Percentiles rank a stretch among this genome's conserved stretches.
Conservation (phyloP, 92 coral and sea anemone genomes). For the Actinostola sp. region DNA sequence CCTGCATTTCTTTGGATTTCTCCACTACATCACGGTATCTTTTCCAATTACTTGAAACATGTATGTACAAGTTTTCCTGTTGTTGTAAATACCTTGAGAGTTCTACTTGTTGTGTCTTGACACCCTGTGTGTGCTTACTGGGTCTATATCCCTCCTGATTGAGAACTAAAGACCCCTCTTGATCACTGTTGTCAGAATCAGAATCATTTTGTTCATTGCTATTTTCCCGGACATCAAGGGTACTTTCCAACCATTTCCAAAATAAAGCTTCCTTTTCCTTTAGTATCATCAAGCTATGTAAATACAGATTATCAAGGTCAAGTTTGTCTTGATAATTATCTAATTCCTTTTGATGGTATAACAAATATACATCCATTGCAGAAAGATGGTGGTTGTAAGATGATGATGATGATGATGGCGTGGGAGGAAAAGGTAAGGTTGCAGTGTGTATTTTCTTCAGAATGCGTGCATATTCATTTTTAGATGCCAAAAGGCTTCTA, state of each 20-base stretch:
- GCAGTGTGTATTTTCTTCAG: constrained; percentile 70
- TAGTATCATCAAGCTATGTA: constrained; percentile 59
- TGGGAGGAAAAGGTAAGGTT: constrained; percentile 31
- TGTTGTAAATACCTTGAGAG: constrained; percentile 58
- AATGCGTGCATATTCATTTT: constrained; percentile 53
- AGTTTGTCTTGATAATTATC: constrained; percentile 53
- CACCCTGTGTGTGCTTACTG: constrained; percentile 52
- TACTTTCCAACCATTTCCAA: constrained; percentile 97
- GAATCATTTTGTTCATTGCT: constrained; percentile 10
- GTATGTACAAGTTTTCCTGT: constrained; percentile 57
- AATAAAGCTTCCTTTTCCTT: constrained; percentile 63
- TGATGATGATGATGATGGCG: constrained; percentile 22
- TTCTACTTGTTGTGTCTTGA: constrained; percentile 70
- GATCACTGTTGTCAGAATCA: constrained; percentile 19
- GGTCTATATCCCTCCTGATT: constrained; percentile 48
- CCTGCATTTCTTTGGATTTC: constrained; percentile 18
- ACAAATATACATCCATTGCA: constrained; percentile 70
- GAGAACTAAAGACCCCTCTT: not conserved
- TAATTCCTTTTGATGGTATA: constrained; percentile 70
- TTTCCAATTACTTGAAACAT: constrained; percentile 69
- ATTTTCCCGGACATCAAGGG: constrained; percentile 50
- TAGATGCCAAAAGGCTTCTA: constrained; percentile 68
- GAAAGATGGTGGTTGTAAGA: constrained; percentile 91
- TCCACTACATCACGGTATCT: constrained; percentile 46
- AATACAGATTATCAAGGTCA: constrained; percentile 60